Evolutionary conservation across 2,797 vertebrate genomes (phyloP).

Genomic region (Galaxias olidus): DNA sequence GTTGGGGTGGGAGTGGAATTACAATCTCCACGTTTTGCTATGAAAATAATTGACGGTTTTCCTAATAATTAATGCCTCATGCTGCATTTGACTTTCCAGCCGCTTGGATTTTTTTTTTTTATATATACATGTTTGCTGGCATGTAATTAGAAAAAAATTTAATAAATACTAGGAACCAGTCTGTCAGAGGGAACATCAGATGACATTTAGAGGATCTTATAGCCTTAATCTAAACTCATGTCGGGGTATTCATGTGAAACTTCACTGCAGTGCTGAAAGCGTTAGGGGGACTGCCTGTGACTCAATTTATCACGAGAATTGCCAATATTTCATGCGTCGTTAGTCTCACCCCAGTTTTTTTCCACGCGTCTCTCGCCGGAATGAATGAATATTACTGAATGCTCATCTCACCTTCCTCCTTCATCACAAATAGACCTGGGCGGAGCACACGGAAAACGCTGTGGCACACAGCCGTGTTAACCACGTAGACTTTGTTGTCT

Average conservation of each 20-base stretch:
- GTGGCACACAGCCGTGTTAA: no score
- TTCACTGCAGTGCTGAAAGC: background rate
- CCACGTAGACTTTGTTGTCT: no score
- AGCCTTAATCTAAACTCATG: background rate
- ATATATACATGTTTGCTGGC: background rate
- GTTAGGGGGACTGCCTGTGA: background rate
- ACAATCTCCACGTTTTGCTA: conserved; percentile 19
- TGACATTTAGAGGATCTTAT: background rate
- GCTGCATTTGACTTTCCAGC: conserved; percentile 5
- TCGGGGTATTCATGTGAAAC: background rate
- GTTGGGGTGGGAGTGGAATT: conserved; percentile 4
- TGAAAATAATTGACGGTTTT: conserved; percentile 27
- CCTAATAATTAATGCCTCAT: conserved; percentile 14
- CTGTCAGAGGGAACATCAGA: background rate
- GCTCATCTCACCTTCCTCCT: no score
- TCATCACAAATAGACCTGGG: no score
- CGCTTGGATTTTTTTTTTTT: background rate
- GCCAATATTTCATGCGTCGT: background rate
- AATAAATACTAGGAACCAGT: background rate
- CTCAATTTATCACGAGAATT: background rate
- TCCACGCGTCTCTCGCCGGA: background rate
- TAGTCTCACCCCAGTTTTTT: no score
- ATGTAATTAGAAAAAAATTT: background rate
- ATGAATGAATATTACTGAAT: background rate
- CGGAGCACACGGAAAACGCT: no score